Percentiles rank a stretch among this genome's conserved stretches.
Conservation (phyloP, 2,113 vertebrate genomes). For the Oryzias woworae region DNA sequence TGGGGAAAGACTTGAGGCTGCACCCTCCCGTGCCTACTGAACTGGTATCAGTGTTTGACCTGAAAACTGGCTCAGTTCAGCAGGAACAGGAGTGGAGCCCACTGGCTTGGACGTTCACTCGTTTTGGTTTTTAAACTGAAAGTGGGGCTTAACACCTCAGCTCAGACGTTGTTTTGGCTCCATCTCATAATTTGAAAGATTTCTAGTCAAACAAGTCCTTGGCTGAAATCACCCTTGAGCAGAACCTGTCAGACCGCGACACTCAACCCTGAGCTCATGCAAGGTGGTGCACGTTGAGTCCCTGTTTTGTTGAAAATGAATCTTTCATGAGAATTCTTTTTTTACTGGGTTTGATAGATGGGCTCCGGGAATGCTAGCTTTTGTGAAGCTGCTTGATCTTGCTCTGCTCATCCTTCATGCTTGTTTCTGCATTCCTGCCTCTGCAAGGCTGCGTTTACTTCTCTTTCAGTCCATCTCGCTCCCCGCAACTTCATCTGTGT, state of each 20-base stretch:
- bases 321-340: conserved; percentile 47
- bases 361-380: conserved; percentile 1
- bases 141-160: neutral
- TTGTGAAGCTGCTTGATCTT: conserved; percentile 24
- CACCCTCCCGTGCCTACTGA: conserved; percentile 83
- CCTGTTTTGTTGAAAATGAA: conserved; percentile 41
- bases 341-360: conserved; percentile 28
- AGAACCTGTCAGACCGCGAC: neutral
- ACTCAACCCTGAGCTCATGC: neutral
- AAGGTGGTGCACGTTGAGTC: conserved; percentile 12
- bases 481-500: conserved; percentile 4
- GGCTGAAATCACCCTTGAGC: neutral
- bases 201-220: neutral
- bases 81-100: conserved; percentile 84
- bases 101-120: conserved; percentile 8
- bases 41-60: conserved; percentile 83
- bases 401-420: conserved; percentile 52
- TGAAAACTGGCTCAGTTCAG: conserved; percentile 86
- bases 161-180: neutral
- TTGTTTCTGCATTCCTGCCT: conserved; percentile 48
- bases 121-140: conserved; percentile 7
- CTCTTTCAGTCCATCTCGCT: neutral
- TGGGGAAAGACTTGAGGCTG: conserved; percentile 44
- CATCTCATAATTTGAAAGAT: too few relatives aligned
- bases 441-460: conserved; percentile 25